phyloP scores from a whole-genome alignment of 2,113 vertebrate genomes.

The Paramisgurnus dabryanus region DNA sequence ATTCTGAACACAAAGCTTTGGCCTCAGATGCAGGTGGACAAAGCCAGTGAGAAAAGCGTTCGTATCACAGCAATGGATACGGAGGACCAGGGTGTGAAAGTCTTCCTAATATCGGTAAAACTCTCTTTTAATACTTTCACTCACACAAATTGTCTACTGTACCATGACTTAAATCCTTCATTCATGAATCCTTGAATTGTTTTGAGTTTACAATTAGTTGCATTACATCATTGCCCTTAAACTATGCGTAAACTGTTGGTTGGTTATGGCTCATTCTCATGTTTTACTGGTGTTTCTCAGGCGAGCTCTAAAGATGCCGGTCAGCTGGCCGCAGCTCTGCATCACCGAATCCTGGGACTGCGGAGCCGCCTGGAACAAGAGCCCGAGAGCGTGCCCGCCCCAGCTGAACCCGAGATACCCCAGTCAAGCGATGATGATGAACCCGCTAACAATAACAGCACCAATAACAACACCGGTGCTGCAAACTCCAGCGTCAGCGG shows the following conservation, averaged over 20 bases:
- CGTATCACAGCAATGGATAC: conserved; percentile 97
- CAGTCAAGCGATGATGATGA: conserved; percentile 90
- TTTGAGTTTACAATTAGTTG: too few species aligned
- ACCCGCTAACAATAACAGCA: conserved; percentile 76
- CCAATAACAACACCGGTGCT: conserved; percentile 62
- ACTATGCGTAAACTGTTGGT: too few species aligned
- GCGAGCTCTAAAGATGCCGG: conserved; percentile 97
- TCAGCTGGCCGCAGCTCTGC: conserved; percentile 90
- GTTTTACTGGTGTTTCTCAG: conserved; percentile 61
- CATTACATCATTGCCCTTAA: too few species aligned
- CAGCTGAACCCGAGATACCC: conserved; percentile 79
- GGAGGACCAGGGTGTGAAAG: conserved; percentile 98
- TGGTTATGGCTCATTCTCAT: too few species aligned
- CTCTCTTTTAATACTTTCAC: neutral
- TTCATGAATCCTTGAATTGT: too few species aligned
- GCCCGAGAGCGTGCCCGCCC: conserved; percentile 66
- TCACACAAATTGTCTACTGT: too few species aligned
- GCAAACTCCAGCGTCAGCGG: conserved; percentile 49
- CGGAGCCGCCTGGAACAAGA: conserved; percentile 90
- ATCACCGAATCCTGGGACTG: conserved; percentile 93
- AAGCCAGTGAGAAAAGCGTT: conserved; percentile 97
- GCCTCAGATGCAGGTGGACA: conserved; percentile 99
- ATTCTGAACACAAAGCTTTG: conserved; percentile 99
- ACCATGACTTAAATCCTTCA: too few species aligned
- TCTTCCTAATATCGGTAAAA: conserved; percentile 96